A percentile compares a stretch with the other conserved stretches of the same genome.
phyloP scores from a whole-genome alignment of 2,113 vertebrate genomes.

The Oryzias javanicus region DNA sequence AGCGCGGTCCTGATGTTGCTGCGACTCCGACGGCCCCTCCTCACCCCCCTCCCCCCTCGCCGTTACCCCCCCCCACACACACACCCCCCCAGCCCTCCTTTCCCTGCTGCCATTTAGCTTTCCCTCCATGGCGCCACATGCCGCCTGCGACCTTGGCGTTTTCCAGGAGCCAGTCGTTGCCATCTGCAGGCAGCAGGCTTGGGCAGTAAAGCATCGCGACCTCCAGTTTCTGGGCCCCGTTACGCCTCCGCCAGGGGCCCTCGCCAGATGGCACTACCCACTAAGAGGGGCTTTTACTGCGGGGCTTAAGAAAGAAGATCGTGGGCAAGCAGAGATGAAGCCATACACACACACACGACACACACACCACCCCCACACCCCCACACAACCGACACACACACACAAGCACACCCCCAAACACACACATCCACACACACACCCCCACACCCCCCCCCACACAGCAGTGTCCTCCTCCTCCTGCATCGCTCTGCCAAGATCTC shows the following conservation, averaged over 20 bases:
- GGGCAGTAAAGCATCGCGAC: constrained; percentile 81
- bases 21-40: constrained; percentile 51
- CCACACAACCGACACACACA: too few species aligned
- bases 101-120: constrained; percentile 69
- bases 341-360: too few species aligned
- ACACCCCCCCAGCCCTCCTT: background rate
- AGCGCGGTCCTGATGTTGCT: constrained; percentile 62
- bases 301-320: constrained; percentile 74
- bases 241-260: constrained; percentile 70
- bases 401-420: too few species aligned
- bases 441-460: too few species aligned
- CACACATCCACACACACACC: too few species aligned
- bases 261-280: constrained; percentile 78
- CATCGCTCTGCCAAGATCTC: constrained; percentile 45
- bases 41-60: background rate
- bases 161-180: constrained; percentile 68
- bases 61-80: too few species aligned
- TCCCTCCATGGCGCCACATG: constrained; percentile 58
- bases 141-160: constrained; percentile 74
- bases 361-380: too few species aligned
- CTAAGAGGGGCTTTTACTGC: constrained; percentile 78
- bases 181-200: constrained; percentile 79
- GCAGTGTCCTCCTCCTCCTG: constrained; percentile 4
- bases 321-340: constrained; percentile 60
- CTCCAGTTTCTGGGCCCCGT: constrained; percentile 71